Base-by-base conservation (phyloP, 2,888 invertebrate species). In the Allygus modestus region DNA sequence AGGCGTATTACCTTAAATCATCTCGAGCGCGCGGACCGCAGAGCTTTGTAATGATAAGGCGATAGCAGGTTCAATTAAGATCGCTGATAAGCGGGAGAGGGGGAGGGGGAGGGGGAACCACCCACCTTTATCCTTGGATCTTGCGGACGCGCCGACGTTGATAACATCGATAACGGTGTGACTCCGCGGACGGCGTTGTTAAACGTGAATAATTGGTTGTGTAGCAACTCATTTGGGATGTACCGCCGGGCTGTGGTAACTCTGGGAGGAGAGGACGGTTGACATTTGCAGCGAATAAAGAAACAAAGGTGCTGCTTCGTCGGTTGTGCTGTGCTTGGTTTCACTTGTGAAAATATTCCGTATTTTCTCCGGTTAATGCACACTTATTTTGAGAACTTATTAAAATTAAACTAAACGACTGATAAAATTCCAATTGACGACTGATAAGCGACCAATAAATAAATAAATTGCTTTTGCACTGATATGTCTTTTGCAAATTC, bases 1-100 rank as follows among this genome's bases (percentile, higher is more conserved):
- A 77, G 77, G 77, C 77, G 77, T 43, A 46, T 43, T 28, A 51
- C 46, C 46, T 77, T 77, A 77, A 77, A 77, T 77, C 77, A 77
- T 51, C n/a, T 1, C 43, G 20, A 20, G 26, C 15, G 46, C 51
- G 5, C 23, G 41, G 41, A 41, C 33, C 12, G 73, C 12, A 20
- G 23, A 51, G 77, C 37, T 77, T 77, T 28, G 77, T 46, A 77
- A 51, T 77, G 41, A 77, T 77, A 77, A 77, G 77, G 77, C 51
- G 77, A 77, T 77, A 77, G 46, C 46, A 28, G 46, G 77, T 37
- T 77, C 77, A 77, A 77, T 77, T 77, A 46, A 77, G 77, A 77
- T 77, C 20, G 51, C 51, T 77, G 77, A 77, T 77, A 77, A 46
- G 26, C 23, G 28, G 12, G 23, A 4, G 33, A 9, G 20, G 69